Base-by-base conservation (phyloP, 30 jellyfish, hydroid and myxozoan genomes). In the Rhopilema esculentum region DNA sequence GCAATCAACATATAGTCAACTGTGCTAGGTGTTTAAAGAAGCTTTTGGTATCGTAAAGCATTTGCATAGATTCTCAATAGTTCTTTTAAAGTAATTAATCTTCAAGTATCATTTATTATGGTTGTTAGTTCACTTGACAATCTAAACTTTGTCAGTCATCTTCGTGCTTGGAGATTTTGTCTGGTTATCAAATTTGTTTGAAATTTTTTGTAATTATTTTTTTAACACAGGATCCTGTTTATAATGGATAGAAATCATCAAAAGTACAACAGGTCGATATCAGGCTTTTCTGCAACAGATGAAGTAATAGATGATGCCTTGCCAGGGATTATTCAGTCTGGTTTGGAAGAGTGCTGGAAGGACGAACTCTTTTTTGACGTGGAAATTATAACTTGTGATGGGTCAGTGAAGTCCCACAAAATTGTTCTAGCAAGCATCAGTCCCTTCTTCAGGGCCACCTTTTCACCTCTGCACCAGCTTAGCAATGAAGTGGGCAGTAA, bases 391-490 rank as follows among this genome's bases (percentile, higher is more conserved):
- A 78, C 94, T 6, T 61, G 63, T 69, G 94, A 85, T 23, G 77
- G 77, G 20, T 50, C 69, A 33, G 82, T 73, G 1, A 73, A 85
- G 75, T 66, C 88, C 77, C 94, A 85, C 57, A 78, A 78, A 19
- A 51, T 85, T 24, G 77, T 85, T 19, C 79, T 85, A 1, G 83
- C 94, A 16, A 51, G 94, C 65, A 83, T 85, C 30, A 85, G 94
- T 50, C 94, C 94, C 9, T 85, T 72, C 66, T 85, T 85, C 84
- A 73, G 72, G 27, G 85, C 86, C 15, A 83, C 75, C 0, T 74
- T 85, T 65, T 85, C 94, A 40, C 88, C 94, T 1, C 65, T 25
- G 23, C 84, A 85, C 64, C 80, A 73, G 61, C 57, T 40, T 40
- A 6, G 12, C 57, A 40, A 6, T 40, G 9, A 40, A 40, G 57